Evolutionary conservation across 1,140 invertebrate species (phyloP).

Genomic region (Megalopta genalis): DNA sequence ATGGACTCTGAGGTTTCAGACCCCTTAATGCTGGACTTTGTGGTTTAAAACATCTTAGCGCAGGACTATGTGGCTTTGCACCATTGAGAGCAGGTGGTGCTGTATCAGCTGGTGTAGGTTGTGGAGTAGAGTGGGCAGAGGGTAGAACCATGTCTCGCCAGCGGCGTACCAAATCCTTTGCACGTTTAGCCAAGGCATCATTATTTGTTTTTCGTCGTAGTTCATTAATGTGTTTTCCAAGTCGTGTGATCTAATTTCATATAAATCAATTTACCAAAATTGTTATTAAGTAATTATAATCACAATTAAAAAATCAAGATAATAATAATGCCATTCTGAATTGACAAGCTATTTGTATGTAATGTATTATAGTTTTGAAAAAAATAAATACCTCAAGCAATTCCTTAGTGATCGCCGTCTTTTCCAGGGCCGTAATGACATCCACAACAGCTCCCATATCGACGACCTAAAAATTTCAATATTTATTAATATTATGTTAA

Average conservation of each 20-base stretch:
- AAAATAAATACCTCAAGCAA: conserved; percentile 89
- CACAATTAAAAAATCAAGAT: neutral
- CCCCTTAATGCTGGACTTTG: conserved; percentile 74
- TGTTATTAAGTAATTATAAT: neutral
- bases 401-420: conserved; percentile 95
- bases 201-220: conserved; percentile 91
- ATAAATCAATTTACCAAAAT: neutral
- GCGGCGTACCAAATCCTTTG: conserved; percentile 93
- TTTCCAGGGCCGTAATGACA: conserved; percentile 95
- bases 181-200: conserved; percentile 90
- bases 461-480: conserved; percentile 88
- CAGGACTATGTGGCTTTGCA: conserved; percentile 74
- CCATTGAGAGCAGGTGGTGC: conserved; percentile 76
- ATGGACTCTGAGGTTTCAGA: conserved; percentile 76
- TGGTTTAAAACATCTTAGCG: conserved; percentile 72
- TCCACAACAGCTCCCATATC: conserved; percentile 95
- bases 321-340: no score
- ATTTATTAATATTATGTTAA: neutral
- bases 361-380: neutral
- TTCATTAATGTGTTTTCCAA: conserved; percentile 97
- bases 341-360: no score
- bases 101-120: conserved; percentile 72
- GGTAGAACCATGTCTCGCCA: conserved; percentile 92
- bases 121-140: conserved; percentile 75
- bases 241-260: conserved; percentile 86